phyloP scores from a whole-genome alignment of 2,888 invertebrate species.

The Lepidocyrtoides sp. region DNA sequence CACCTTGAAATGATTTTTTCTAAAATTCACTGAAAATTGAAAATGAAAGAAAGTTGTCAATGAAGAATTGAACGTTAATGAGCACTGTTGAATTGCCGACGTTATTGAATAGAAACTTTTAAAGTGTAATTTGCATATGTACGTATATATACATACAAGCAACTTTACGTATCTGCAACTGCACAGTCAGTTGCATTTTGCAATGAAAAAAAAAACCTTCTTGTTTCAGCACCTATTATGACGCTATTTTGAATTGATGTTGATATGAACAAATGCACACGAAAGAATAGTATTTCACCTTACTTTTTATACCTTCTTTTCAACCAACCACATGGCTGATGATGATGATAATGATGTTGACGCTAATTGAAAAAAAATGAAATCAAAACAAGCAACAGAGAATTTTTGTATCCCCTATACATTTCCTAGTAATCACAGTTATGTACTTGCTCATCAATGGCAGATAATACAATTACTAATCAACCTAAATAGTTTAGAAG shows the following conservation, averaged over 20 bases:
- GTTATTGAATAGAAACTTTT: not conserved
- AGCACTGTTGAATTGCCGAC: not conserved
- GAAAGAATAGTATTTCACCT: not conserved
- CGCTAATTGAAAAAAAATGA: conserved; percentile 44
- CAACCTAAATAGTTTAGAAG: not conserved
- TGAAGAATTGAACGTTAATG: conserved; percentile 32
- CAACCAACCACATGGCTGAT: not conserved
- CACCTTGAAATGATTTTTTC: not conserved
- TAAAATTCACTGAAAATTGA: conserved; percentile 14
- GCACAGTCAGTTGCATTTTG: not conserved
- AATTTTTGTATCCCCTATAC: not conserved
- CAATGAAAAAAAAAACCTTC: too few relatives aligned
- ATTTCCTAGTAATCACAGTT: not conserved
- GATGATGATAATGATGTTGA: not conserved
- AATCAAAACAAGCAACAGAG: conserved; percentile 26
- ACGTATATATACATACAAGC: not conserved
- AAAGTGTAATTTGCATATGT: not conserved
- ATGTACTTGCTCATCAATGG: not conserved
- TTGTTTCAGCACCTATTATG: not conserved
- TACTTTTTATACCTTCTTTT: not conserved
- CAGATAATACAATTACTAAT: not conserved
- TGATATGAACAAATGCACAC: not conserved
- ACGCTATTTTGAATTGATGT: not conserved
- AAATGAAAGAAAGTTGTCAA: conserved; percentile 36
- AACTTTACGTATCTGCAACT: not conserved